A percentile compares a stretch with the other conserved stretches of the same genome.
These are phyloP conservation scores for Syngnathoides biaculeatus DNA, from an alignment of 2,113 vertebrate genomes.

Conservation along the genomic window DNA sequence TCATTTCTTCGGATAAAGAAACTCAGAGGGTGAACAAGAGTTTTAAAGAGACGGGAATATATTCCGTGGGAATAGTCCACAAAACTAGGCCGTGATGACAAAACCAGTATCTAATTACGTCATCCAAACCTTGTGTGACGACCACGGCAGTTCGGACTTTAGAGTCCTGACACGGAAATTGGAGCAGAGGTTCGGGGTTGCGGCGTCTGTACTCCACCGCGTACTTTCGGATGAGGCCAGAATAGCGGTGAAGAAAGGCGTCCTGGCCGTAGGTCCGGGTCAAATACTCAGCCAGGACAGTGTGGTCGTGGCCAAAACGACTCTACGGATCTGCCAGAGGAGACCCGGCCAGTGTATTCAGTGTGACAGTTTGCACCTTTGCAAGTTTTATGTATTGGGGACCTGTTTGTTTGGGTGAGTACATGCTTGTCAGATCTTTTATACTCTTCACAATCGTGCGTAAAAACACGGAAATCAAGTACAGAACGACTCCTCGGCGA, in stretches of 20 bases:
- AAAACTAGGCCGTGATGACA: constrained; percentile 30
- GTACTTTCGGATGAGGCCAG: constrained; percentile 47
- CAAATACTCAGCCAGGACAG: constrained; percentile 28
- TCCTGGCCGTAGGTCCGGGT: background rate
- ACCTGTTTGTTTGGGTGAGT: constrained; percentile 66
- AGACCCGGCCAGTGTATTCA: constrained; percentile 37
- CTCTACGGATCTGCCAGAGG: constrained; percentile 57
- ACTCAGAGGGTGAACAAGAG: too few species aligned
- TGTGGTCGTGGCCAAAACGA: constrained; percentile 64
- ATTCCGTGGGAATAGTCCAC: background rate
- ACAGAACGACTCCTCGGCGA: too few species aligned
- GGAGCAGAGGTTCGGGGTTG: background rate
- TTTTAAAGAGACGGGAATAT: background rate
- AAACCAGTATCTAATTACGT: constrained; percentile 22
- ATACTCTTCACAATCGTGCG: too few species aligned
- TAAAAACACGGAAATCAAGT: too few species aligned
- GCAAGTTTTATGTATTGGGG: constrained; percentile 64
- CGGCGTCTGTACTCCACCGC: constrained; percentile 2
- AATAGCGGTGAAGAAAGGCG: constrained; percentile 39
- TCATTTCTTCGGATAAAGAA: constrained; percentile 39
- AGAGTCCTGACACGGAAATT: constrained; percentile 34
- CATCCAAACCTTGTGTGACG: constrained; percentile 47
- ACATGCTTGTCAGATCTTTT: too few species aligned
- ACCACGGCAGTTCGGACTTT: constrained; percentile 58
- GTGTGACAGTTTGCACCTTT: constrained; percentile 66